phyloP scores from a whole-genome alignment of 2,113 vertebrate genomes.

The Penelope pileata region DNA sequence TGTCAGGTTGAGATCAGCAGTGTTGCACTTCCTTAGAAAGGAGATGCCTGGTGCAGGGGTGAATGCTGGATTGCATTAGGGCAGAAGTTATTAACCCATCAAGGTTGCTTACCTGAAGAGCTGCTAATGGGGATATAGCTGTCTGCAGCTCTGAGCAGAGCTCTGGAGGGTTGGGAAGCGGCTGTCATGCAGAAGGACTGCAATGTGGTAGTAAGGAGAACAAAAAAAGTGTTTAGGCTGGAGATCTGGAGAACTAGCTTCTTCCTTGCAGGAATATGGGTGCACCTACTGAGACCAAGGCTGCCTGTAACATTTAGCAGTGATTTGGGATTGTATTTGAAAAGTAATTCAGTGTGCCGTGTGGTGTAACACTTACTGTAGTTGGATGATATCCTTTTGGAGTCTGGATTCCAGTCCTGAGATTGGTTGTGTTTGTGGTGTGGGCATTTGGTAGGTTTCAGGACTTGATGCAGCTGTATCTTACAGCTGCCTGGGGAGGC shows the following conservation, averaged over 20 bases:
- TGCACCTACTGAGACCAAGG: not conserved
- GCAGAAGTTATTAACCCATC: not conserved
- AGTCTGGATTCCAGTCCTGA: not conserved
- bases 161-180: not conserved
- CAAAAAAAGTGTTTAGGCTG: not conserved
- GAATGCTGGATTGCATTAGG: not conserved
- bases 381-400: rapidly evolving
- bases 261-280: not conserved
- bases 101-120: not conserved
- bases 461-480: not conserved
- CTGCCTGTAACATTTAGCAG: not conserved
- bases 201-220: not conserved
- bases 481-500: not conserved
- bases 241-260: not conserved
- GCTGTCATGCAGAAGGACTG: not conserved
- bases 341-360: rapidly evolving
- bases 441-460: not conserved
- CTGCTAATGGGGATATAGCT: not conserved
- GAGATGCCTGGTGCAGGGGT: not conserved
- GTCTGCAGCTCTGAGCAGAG: not conserved
- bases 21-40: not conserved
- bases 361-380: no score
- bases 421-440: not conserved
- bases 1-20: not conserved
- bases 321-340: not conserved